phyloP scores from a whole-genome alignment of 2,113 vertebrate species.

The Chloebia gouldiae region DNA sequence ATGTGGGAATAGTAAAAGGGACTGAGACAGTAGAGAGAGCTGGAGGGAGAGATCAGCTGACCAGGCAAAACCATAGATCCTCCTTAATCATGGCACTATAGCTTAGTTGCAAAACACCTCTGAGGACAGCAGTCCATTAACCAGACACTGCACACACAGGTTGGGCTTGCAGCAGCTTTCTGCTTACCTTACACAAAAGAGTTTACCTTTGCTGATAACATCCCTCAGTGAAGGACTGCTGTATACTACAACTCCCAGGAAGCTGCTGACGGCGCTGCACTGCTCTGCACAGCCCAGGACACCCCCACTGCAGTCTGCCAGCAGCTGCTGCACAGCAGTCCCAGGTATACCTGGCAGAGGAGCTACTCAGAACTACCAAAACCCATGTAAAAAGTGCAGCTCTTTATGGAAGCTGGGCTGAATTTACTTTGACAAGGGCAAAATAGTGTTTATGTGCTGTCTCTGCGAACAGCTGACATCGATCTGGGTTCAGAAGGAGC shows the following conservation, averaged over 20 bases:
- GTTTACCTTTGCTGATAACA: neutral
- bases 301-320: neutral
- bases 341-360: neutral
- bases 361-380: neutral
- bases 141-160: neutral
- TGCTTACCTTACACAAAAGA: neutral
- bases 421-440: neutral
- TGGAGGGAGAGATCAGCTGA: neutral
- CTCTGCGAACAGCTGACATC: neutral
- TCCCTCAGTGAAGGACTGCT: neutral
- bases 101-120: neutral
- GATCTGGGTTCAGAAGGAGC: neutral
- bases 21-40: neutral
- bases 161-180: neutral
- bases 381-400: rapidly evolving
- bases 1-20: neutral
- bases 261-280: neutral
- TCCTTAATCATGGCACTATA: rapidly evolving
- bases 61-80: neutral
- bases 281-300: neutral
- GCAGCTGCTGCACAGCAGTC: neutral
- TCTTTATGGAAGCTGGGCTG: neutral
- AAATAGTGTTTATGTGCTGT: neutral
- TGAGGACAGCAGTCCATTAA: neutral
- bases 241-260: neutral